Conservation (phyloP, 2,797 vertebrate species). For the Apogon talboti region DNA sequence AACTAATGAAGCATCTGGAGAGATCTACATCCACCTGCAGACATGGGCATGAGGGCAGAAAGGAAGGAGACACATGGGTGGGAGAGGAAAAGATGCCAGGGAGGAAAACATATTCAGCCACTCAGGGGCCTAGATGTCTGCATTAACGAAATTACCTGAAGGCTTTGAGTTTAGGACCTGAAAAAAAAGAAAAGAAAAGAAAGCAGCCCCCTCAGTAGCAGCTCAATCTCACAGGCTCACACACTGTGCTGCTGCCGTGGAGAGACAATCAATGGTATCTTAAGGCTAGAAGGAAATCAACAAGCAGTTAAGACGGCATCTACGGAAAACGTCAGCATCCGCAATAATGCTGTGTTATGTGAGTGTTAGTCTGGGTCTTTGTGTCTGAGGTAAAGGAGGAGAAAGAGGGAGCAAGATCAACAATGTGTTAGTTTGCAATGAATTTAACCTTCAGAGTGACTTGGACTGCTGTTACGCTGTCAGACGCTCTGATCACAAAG, state of each 20-base stretch:
- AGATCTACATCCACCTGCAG: slow-evolving; percentile 60
- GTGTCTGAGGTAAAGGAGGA: slow-evolving; percentile 9
- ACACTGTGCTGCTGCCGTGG: slow-evolving; percentile 28
- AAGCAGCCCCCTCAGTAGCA: slow-evolving; percentile 5
- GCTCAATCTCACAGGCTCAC: slow-evolving; percentile 32
- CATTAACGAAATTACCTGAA: slow-evolving; percentile 35
- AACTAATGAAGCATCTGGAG: slow-evolving; percentile 73
- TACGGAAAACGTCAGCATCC: slow-evolving; percentile 26
- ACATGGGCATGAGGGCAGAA: slow-evolving; percentile 35
- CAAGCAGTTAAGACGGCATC: slow-evolving; percentile 31
- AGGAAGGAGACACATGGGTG: slow-evolving; percentile 38
- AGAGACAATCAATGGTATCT: slow-evolving; percentile 56
- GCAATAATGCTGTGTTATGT: neutral
- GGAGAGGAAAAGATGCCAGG: slow-evolving; percentile 43
- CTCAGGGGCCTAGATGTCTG: slow-evolving; percentile 30
- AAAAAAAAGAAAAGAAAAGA: slow-evolving; percentile 27
- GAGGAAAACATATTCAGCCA: slow-evolving; percentile 42
- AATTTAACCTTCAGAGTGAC: slow-evolving; percentile 77
- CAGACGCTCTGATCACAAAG: slow-evolving; percentile 62
- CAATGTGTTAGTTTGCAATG: slow-evolving; percentile 34
- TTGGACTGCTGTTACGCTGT: slow-evolving; percentile 53
- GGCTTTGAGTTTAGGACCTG: slow-evolving; percentile 45
- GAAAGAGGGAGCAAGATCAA: neutral
- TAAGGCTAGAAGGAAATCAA: slow-evolving; percentile 51
- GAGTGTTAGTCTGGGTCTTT: slow-evolving; percentile 8